Evolutionary conservation across 2,888 invertebrate genomes (phyloP), one percentile per base, ranked within the genome.

Genomic region (Oscheius sp.): DNA sequence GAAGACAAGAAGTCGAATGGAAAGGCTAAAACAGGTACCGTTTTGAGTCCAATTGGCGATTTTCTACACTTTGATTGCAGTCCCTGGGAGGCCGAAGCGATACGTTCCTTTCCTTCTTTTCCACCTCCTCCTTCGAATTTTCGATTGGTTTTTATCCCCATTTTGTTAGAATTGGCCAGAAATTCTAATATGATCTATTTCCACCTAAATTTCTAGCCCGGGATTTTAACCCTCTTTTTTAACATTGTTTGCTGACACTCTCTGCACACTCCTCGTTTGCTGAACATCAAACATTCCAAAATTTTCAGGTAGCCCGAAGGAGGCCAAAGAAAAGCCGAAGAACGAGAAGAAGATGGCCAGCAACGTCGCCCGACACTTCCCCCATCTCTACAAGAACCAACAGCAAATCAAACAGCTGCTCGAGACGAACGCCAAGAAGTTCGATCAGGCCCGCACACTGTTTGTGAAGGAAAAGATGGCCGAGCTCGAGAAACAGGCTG

Each of bases 401-500:
- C 42, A 51, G 10, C 57, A 60, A 1, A 84, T 84, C 48, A 66
- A 74, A 1, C 77, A 79, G 55, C 77, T 84, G 3, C 75, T 84
- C 55, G 75, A 78, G 2, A 73, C 65, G 29, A 75, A 77, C 53
- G 48, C 57, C 32, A 76, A 77, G 53, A 84, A 84, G 57, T 81
- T 84, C 53, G 79, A 79, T 11, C 79, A 81, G 75, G 81, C 79
- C 21, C 73, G 84, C 80, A 37, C 60, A 80, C 21, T 77, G 10
- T 79, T 80, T 53, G 75, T 74, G 10, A 63, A 58, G 37, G 70
- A 73, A 21, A 76, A 81, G 32, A 65, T 80, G 13, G 60, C 55
- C 13, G 75, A 77, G 51, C 73, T 89, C 59, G 80, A 83, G n/a
- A 78, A 72, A n/a, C 83, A 83, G 42, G 82, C 84, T 42, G 76